These are phyloP conservation scores for Lochmaea crataegi DNA, from an alignment of 2,888 invertebrate genomes.

Conservation along the genomic window DNA sequence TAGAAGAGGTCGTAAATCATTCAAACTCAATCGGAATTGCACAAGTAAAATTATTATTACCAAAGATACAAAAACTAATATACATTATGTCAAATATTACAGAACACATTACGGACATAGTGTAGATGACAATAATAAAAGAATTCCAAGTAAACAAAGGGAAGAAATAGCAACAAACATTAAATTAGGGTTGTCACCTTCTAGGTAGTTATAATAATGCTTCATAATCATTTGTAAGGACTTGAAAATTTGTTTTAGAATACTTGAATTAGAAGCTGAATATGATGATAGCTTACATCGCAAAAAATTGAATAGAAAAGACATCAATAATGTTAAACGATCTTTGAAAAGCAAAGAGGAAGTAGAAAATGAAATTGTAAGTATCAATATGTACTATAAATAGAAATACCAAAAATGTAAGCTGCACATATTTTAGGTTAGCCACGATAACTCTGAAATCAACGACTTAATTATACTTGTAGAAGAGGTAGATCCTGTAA, in stretches of 20 bases:
- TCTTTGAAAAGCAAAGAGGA: background rate
- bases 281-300: background rate
- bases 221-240: too few relatives aligned
- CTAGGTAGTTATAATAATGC: background rate
- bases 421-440: background rate
- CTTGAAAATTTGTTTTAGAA: background rate
- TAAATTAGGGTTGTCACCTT: background rate
- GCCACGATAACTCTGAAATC: background rate
- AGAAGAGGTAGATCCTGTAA: background rate
- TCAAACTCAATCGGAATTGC: background rate
- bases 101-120: background rate
- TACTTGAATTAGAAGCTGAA: background rate
- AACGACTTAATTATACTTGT: background rate
- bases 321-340: background rate
- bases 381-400: background rate
- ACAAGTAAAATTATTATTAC: conserved; percentile 4
- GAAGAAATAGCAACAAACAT: background rate
- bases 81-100: background rate
- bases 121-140: background rate
- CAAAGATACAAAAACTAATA: background rate
- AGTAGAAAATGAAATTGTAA: background rate
- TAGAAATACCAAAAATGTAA: background rate
- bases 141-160: background rate
- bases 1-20: conserved; percentile 3
- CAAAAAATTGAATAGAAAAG: background rate